A percentile compares a stretch with the other conserved stretches of the same genome.
Evolutionary conservation across 2,797 vertebrate genomes (phyloP).

Genomic region (Nothura maculosa): DNA sequence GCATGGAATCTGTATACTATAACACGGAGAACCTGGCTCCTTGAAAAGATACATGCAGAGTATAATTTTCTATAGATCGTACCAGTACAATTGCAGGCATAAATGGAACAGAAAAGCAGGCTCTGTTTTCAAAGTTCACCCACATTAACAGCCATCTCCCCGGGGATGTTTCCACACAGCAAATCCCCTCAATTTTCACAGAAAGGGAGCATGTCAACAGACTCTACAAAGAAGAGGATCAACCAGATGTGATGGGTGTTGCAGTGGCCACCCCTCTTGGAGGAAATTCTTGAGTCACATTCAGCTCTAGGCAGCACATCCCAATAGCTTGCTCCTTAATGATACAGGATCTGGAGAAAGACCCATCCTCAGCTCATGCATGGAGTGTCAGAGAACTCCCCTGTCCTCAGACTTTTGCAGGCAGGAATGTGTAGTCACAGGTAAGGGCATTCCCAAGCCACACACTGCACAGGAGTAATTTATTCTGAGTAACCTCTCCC

Average conservation of each 20-base stretch:
- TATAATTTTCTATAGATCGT: neutral
- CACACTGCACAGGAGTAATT: too few relatives aligned
- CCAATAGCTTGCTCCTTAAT: neutral
- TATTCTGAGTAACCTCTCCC: neutral
- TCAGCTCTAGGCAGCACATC: neutral
- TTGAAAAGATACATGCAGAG: neutral
- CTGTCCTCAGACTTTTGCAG: neutral
- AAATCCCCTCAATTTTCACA: neutral
- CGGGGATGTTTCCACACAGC: rapidly evolving
- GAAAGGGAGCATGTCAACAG: neutral
- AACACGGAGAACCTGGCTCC: neutral
- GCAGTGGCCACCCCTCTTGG: neutral
- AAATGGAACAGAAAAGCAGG: neutral
- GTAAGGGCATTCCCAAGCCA: neutral
- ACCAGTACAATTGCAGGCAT: neutral
- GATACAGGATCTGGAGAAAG: neutral
- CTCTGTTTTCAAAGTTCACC: neutral
- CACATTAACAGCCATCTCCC: neutral
- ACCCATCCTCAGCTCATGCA: rapidly evolving
- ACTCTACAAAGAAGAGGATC: neutral
- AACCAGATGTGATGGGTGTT: neutral
- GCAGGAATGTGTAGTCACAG: neutral
- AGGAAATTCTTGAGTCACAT: rapidly evolving
- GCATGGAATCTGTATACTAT: neutral
- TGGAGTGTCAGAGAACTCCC: neutral